phyloP scores from a whole-genome alignment of 30 jellyfish, hydroid and myxozoan genomes.

The Sanderia malayensis region DNA sequence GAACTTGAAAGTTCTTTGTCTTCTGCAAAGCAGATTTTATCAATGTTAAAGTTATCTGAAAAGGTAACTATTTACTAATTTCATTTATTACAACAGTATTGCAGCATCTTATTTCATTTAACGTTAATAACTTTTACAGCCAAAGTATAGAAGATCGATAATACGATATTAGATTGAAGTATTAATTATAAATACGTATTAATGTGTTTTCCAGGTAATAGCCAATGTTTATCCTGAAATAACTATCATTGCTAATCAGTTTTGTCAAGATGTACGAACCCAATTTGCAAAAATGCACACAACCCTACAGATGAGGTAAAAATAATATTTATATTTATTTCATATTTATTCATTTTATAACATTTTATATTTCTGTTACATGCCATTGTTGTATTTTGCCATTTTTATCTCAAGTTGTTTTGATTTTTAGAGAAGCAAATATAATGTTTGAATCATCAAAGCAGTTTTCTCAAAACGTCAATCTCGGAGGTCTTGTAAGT shows the following conservation, averaged over 20 bases:
- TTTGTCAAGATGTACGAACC: constrained; percentile 47
- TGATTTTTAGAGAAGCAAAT: constrained; percentile 21
- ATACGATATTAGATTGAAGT: not conserved
- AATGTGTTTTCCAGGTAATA: constrained; percentile 20
- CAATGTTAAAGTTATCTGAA: constrained; percentile 41
- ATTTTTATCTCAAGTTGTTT: not conserved
- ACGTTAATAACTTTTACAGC: too few relatives aligned
- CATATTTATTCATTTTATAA: not conserved
- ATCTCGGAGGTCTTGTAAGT: constrained; percentile 24
- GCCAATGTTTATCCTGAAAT: constrained; percentile 56
- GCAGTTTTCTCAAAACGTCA: not conserved
- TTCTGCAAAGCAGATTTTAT: constrained; percentile 32
- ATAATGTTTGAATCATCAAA: constrained; percentile 29
- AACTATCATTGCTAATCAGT: constrained; percentile 38
- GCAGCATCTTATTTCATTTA: not conserved
- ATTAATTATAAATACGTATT: not conserved
- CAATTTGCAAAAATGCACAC: constrained; percentile 51
- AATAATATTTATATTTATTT: not conserved
- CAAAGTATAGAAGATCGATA: not conserved
- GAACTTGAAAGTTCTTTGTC: constrained; percentile 6
- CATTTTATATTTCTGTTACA: not conserved
- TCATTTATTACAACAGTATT: not conserved
- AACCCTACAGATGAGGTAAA: constrained; percentile 57
- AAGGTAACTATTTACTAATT: constrained; percentile 22
- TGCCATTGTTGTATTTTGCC: not conserved